Percentiles rank a stretch among this genome's conserved stretches.
These are phyloP conservation scores for Cricetomys ansorgei DNA, from an alignment of 2,113 vertebrate genomes.

Conservation along the genomic window DNA sequence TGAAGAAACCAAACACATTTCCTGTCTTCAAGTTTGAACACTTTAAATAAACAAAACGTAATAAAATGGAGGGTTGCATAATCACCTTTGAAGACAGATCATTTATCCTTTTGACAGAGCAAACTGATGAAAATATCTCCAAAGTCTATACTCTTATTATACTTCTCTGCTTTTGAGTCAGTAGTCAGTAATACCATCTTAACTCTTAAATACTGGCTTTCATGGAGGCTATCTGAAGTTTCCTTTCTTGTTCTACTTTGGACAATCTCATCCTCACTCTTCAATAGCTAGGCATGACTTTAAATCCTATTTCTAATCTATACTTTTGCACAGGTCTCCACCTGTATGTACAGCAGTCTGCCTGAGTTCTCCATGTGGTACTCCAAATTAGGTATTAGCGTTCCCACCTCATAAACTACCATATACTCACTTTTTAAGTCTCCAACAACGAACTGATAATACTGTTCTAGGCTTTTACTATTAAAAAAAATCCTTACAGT, in stretches of 20 bases:
- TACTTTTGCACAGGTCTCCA: constrained; percentile 18
- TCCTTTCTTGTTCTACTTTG: constrained; percentile 17
- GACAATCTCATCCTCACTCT: background rate
- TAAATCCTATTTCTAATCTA: constrained; percentile 9
- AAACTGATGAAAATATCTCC: background rate
- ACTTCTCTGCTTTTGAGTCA: constrained; percentile 28
- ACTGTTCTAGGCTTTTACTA: background rate
- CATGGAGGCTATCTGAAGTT: background rate
- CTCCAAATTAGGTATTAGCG: background rate
- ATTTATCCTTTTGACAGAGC: background rate
- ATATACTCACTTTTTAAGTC: background rate
- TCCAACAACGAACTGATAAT: background rate
- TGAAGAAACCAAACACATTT: background rate
- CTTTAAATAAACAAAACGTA: constrained; percentile 43
- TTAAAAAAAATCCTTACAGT: background rate
- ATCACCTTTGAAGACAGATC: constrained; percentile 6
- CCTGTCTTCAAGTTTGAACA: constrained; percentile 2
- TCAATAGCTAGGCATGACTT: constrained; percentile 17
- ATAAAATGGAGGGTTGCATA: background rate
- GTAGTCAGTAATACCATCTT: background rate
- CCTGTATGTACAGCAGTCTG: background rate
- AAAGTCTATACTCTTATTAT: background rate
- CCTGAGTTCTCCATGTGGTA: background rate
- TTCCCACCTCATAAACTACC: background rate
- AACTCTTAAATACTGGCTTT: background rate